Evolutionary conservation across 2,797 vertebrate species (phyloP), one percentile per base, ranked within the genome.

Genomic region (Furcifer pardalis): DNA sequence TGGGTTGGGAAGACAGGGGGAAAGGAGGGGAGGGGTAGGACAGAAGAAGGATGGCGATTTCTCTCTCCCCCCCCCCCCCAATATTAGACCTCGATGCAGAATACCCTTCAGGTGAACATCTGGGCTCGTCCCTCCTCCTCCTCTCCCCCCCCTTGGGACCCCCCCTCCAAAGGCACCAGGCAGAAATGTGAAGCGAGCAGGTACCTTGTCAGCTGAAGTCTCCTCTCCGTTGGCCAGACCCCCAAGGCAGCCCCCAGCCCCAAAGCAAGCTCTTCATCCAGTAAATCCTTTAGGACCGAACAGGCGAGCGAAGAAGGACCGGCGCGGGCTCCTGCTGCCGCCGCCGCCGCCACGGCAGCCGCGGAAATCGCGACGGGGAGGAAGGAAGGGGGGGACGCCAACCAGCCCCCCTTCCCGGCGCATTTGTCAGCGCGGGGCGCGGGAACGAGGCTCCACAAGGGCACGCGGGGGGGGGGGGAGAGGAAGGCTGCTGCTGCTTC

Each of bases 21-120:
- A 52, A 52, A 2, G 8, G 49, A 15, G 49, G 6, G 9, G 49
- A 15, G 19, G 52, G 15, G 52, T 56, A 56, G 52, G 52, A 19
- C 19, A 56, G 52, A 56, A 56, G 52, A 56, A 56, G 52, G 52
- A 56, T 17, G 17, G 52, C 52, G 52, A 56, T 56, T 19, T 9
- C 49, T n/a, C n/a, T n/a, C n/a, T n/a, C 9, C 49, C 15, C 52
- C 52, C 23, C 59, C 59, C 40, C 68, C 68, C 68, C 68, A 69
- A 10, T 15, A 23, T 25, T 84, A 91, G 74, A 89, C 86, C 92
- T 88, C 86, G 87, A 30, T 89, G 90, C 86, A 52, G 76, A 83
- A 77, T 87, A 87, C 80, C 92, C 89, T 91, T 86, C 93, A 86
- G 90, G 88, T 83, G 90, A 83, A 79, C 74, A 2, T 82, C 82